A percentile compares a stretch with the other conserved stretches of the same genome.
Evolutionary conservation across 2,113 vertebrate genomes (phyloP).

Genomic region (Protobothrops mucrosquamatus): DNA sequence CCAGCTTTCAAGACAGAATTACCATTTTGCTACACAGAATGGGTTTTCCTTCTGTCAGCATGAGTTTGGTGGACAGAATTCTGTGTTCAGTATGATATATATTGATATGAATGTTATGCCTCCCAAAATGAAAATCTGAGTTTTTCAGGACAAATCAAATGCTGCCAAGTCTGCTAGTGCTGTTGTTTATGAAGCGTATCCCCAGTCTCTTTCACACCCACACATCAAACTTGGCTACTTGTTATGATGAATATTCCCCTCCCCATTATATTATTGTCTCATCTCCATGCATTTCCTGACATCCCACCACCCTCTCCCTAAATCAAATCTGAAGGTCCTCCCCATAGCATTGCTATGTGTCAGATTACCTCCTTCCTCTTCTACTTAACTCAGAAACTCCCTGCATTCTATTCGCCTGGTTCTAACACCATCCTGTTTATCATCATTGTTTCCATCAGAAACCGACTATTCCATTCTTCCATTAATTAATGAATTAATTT

Average conservation of each 20-base stretch:
- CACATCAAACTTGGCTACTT: constrained; percentile 47
- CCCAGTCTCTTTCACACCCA: constrained; percentile 52
- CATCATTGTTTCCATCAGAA: constrained; percentile 10
- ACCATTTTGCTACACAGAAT: not conserved
- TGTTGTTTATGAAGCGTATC: constrained; percentile 51
- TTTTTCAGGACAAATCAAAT: constrained; percentile 20
- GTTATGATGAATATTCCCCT: constrained; percentile 38
- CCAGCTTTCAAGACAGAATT: not conserved
- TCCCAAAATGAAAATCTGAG: constrained; percentile 34
- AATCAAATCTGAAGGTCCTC: constrained; percentile 39
- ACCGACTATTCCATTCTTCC: constrained; percentile 38
- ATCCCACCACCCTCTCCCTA: constrained; percentile 32
- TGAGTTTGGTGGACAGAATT: constrained; percentile 30
- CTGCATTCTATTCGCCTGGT: constrained; percentile 52
- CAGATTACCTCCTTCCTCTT: constrained; percentile 20
- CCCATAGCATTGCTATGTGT: constrained; percentile 31
- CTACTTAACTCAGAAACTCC: constrained; percentile 39
- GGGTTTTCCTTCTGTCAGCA: constrained; percentile 24
- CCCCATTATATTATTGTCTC: constrained; percentile 63
- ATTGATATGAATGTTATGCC: constrained; percentile 27
- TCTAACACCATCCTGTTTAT: constrained; percentile 29
- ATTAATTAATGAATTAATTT: constrained; percentile 19
- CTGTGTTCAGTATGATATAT: constrained; percentile 24
- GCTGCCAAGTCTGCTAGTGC: constrained; percentile 59
- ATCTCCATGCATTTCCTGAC: constrained; percentile 58